phyloP scores from a whole-genome alignment of 2,888 invertebrate genomes.

The Drosophila anomalipes region DNA sequence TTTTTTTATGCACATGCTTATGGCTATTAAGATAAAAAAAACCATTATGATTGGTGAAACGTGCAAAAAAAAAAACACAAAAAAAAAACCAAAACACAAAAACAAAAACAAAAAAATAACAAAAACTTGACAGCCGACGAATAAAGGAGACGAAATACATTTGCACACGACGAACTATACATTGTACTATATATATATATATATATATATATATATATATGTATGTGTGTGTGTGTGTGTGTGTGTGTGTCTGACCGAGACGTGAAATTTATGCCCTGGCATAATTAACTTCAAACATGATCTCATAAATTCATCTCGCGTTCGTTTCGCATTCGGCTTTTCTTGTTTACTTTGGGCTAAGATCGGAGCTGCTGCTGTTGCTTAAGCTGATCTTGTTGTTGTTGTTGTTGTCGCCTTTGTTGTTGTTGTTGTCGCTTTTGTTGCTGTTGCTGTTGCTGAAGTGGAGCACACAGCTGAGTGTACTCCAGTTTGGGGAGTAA shows the following conservation, averaged over 20 bases:
- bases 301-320: slow-evolving; percentile 81
- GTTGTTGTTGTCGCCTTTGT: slow-evolving; percentile 17
- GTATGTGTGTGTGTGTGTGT: not conserved
- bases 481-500: slow-evolving; percentile 44
- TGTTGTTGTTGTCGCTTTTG: slow-evolving; percentile 16
- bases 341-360: slow-evolving; percentile 67
- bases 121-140: slow-evolving; percentile 50
- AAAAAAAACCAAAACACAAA: slow-evolving; percentile 12
- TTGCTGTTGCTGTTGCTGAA: slow-evolving; percentile 42
- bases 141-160: slow-evolving; percentile 33
- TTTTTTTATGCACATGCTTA: slow-evolving; percentile 75
- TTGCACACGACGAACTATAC: slow-evolving; percentile 38
- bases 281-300: slow-evolving; percentile 82
- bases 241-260: slow-evolving; percentile 36
- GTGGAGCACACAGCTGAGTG: slow-evolving; percentile 71
- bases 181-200: not conserved
- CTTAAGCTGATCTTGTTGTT: slow-evolving; percentile 16
- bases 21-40: slow-evolving; percentile 74
- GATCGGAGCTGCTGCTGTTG: slow-evolving; percentile 29
- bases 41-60: slow-evolving; percentile 75
- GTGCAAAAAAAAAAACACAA: slow-evolving; percentile 59
- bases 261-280: slow-evolving; percentile 76
- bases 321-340: slow-evolving; percentile 57
- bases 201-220: not conserved
- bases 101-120: slow-evolving; percentile 18